Base-by-base conservation (phyloP, 2,888 invertebrate species). In the Cryptus armator region DNA sequence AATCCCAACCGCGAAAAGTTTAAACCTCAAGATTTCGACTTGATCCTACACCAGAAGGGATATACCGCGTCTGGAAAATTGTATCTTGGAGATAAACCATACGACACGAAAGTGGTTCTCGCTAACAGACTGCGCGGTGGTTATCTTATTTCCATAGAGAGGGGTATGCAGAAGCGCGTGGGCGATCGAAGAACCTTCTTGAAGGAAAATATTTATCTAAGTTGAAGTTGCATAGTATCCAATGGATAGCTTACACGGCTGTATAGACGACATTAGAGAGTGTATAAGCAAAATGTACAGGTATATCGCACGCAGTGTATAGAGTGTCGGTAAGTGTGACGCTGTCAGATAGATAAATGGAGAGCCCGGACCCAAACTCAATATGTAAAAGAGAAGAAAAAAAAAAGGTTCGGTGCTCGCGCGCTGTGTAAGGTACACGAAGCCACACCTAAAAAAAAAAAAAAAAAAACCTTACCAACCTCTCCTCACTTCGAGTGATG, bases 281-380 rank as follows among this genome's bases (percentile, higher is more conserved):
- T 32, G 71, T 71, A 6, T 29, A 19, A 14, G 5, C 51, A n/a
- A 53, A n/a, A n/a, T 70, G n/a, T 70, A 70, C n/a, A 51, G 32
- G 16, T 53, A 32, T 71, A 53, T 53, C 2, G 7, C 6, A 16
- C 14, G 10, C 4, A 10, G 9, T 71, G 14, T 12, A 16, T 16
- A 37, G 59, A 37, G 59, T 14, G 43, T 24, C 29, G 24, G 62
- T 29, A 14, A 72, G 72, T 59, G 43, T 59, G 72, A 72, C 59
- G 37, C 59, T 59, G 72, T 72, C 72, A 72, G 72, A 44, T 59
- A 72, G 59, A 72, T 72, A 72, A 72, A 72, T 72, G 29, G 59
- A 46, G 59, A 56, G 24, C 29, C 44, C 19, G 59, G 29, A 24
- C n/a, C n/a, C 43, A 29, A 72, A 59, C 59, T 29, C 72, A 43